Evolutionary conservation across 2,888 invertebrate species (phyloP).

Genomic region (Allophyes oxyacanthae): DNA sequence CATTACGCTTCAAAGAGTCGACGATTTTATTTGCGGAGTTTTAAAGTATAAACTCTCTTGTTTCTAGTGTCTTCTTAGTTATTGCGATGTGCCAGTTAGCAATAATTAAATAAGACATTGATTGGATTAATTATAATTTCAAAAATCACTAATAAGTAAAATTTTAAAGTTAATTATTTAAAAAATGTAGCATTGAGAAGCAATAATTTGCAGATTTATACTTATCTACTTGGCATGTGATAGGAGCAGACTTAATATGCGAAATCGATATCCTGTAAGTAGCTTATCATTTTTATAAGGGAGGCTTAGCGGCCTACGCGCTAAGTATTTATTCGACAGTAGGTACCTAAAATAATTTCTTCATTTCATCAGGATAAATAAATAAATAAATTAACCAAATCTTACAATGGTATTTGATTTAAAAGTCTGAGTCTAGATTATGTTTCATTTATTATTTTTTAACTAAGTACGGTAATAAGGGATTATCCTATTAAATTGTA

Average conservation of each 20-base stretch:
- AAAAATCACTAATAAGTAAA: too few species aligned
- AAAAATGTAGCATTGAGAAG: too few species aligned
- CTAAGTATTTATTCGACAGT: conserved; percentile 62
- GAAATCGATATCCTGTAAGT: conserved; percentile 78
- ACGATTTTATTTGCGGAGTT: conserved; percentile 22
- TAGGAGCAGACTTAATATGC: conserved; percentile 24
- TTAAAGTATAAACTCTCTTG: conserved; percentile 1
- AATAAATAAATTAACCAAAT: conserved; percentile 23
- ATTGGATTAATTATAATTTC: too few species aligned
- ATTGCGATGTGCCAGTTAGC: too few species aligned
- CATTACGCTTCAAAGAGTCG: conserved; percentile 25
- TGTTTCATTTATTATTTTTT: too few species aligned
- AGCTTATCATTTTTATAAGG: conserved; percentile 80
- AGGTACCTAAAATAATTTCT: conserved; percentile 8
- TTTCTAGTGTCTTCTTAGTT: conserved; percentile 5
- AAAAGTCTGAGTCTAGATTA: neutral
- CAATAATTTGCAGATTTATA: too few species aligned
- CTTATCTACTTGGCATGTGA: conserved; percentile 22
- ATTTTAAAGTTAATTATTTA: too few species aligned
- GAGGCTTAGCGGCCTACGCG: conserved; percentile 68
- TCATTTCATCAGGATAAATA: neutral
- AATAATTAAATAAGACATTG: too few species aligned
- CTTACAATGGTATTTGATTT: neutral
- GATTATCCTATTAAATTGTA: too few species aligned
- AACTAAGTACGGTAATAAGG: too few species aligned